Base-by-base conservation (phyloP, 2,888 invertebrate genomes). In the Cecidostiba fungosa region DNA sequence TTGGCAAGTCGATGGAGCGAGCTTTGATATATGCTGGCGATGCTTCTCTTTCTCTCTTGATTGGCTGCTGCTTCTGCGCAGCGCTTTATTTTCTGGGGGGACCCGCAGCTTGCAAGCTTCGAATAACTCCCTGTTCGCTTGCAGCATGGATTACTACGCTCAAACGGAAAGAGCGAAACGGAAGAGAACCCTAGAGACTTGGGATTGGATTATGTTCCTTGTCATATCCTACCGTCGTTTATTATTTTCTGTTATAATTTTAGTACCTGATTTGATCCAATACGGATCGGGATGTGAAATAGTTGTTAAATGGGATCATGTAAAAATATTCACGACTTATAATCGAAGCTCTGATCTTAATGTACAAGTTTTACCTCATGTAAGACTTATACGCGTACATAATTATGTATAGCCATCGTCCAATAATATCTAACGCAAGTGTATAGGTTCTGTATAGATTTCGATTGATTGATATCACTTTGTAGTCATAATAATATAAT, bases 161-260 rank as follows among this genome's bases (percentile, higher is more conserved):
- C 82, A 76, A 76, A 82, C 32, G 70, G 50, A 50, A 81, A 54
- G 32, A 32, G 32, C 32, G 32, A 3, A 32, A 82, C 32, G 70
- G 50, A 50, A 81, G 70, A 70, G 80, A 81, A 70, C 70, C 79
- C 79, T 80, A 23, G 72, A 47, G 29, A 32, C 32, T 39, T n/a
- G 69, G 76, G 26, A 82, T 82, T 82, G 47, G 82, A 82, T 82
- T 82, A 66, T 76, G 82, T 69, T 50, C 50, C 66, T 76, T 82
- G 69, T 82, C 82, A 62, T 62, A 62, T 62, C 26, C 62, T 62
- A 26, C 62, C 26, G 26, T 47, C n/a, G 47, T 29, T 74, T 62
- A 43, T 62, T 84, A 5, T 19, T 66, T 77, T 66, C 10, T 62
- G 32, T 32, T 32, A 32, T 32, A 32, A 32, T 32, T n/a, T n/a